phyloP scores from a whole-genome alignment of 1,140 invertebrate species.

The Drosophila yakuba region DNA sequence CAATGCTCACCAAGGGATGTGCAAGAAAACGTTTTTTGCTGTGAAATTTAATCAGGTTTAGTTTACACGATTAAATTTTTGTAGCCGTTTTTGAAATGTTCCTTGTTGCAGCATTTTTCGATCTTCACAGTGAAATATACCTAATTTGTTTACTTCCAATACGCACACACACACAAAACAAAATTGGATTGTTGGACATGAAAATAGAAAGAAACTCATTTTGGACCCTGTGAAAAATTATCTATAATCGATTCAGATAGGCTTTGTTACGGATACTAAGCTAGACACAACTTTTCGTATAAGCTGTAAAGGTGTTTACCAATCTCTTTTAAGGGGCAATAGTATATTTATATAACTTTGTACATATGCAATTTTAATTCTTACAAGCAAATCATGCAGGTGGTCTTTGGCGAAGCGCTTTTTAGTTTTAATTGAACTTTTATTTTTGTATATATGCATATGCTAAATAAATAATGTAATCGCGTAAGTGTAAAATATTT shows the following conservation, averaged over 20 bases:
- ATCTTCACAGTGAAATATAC: background rate
- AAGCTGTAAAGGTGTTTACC: constrained; percentile 15
- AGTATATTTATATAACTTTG: constrained; percentile 14
- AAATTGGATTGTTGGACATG: background rate
- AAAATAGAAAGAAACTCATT: background rate
- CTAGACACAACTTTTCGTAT: constrained; percentile 5
- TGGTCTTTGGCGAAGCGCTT: constrained; percentile 1
- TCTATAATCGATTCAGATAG: constrained; percentile 4
- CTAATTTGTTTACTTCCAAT: background rate
- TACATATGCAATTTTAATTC: constrained; percentile 43
- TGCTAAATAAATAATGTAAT: constrained; percentile 14
- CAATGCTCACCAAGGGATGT: constrained; percentile 31
- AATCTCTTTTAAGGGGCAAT: constrained; percentile 12
- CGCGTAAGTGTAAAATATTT: constrained; percentile 49
- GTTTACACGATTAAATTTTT: background rate
- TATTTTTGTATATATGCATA: constrained; percentile 55
- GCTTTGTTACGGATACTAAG: constrained; percentile 4
- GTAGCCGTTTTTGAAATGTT: background rate
- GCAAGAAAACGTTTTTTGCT: background rate
- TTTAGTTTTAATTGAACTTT: constrained; percentile 25
- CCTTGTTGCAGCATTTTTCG: constrained; percentile 14
- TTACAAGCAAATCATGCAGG: constrained; percentile 23
- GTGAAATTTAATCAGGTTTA: background rate
- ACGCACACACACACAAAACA: background rate
- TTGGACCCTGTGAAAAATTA: constrained; percentile 13